Conservation (phyloP, 2,797 vertebrate species). For the Helarctos malayanus region DNA sequence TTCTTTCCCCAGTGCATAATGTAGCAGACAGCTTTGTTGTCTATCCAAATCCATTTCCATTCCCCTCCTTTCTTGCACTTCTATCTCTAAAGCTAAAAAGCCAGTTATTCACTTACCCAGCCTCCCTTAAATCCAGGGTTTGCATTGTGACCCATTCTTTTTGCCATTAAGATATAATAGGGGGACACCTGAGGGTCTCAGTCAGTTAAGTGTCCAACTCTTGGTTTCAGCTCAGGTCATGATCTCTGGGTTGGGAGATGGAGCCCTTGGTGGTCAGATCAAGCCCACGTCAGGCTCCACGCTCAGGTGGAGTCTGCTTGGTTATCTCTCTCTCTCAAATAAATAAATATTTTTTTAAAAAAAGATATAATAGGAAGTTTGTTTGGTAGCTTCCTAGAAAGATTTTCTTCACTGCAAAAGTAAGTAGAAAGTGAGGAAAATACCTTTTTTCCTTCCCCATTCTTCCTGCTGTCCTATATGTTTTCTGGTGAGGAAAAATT, state of each 20-base stretch:
- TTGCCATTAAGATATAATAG: neutral
- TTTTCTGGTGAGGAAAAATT: neutral
- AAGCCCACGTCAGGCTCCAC: neutral
- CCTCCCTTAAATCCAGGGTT: neutral
- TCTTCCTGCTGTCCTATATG: neutral
- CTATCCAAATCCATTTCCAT: neutral
- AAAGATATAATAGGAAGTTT: neutral
- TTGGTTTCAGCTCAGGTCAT: neutral
- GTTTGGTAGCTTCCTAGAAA: slow-evolving; percentile 30
- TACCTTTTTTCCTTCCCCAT: neutral
- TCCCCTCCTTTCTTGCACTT: neutral
- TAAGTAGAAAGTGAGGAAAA: neutral
- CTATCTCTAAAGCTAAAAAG: neutral
- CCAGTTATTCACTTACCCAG: neutral
- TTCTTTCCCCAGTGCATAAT: neutral
- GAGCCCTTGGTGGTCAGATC: neutral
- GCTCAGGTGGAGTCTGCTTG: neutral
- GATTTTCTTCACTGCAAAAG: neutral
- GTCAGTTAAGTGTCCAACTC: neutral
- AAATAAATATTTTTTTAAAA: neutral
- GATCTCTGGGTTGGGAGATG: neutral
- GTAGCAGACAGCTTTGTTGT: neutral
- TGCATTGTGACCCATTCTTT: neutral
- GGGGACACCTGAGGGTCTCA: neutral
- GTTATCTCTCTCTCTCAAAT: neutral